Conservation (phyloP, 2,888 invertebrate genomes). For the Agrochola lychnidis region DNA sequence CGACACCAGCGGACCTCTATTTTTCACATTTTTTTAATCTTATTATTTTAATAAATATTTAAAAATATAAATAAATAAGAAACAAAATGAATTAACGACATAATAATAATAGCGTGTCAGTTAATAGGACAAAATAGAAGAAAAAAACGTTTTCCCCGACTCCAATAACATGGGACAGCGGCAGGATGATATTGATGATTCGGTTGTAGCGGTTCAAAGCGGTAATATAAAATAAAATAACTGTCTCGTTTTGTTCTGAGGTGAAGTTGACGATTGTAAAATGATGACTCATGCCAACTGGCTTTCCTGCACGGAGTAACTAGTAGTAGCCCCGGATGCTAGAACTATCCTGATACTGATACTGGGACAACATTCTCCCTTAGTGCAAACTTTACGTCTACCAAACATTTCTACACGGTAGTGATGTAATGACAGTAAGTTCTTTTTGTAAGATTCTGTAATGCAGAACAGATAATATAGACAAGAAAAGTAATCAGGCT, state of each 20-base stretch:
- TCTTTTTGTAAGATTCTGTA: background rate
- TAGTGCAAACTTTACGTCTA: background rate
- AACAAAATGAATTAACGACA: no score
- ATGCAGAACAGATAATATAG: background rate
- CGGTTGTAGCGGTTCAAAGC: background rate
- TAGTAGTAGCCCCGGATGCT: background rate
- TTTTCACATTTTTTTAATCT: no score
- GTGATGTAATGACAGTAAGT: background rate
- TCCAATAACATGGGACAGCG: background rate
- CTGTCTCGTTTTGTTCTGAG: background rate
- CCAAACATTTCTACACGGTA: background rate
- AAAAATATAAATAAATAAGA: no score
- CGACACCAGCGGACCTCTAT: no score
- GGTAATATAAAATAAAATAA: background rate
- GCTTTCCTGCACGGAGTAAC: background rate
- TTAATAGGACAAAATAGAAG: background rate
- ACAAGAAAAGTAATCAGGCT: background rate
- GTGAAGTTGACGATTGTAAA: background rate
- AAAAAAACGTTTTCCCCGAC: background rate
- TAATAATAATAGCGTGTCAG: background rate
- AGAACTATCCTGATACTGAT: background rate
- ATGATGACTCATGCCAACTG: background rate
- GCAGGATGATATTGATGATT: background rate
- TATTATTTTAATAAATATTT: no score
- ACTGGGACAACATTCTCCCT: background rate